phyloP scores from a whole-genome alignment of 1,140 invertebrate genomes.

The Matsumurasca onukii region DNA sequence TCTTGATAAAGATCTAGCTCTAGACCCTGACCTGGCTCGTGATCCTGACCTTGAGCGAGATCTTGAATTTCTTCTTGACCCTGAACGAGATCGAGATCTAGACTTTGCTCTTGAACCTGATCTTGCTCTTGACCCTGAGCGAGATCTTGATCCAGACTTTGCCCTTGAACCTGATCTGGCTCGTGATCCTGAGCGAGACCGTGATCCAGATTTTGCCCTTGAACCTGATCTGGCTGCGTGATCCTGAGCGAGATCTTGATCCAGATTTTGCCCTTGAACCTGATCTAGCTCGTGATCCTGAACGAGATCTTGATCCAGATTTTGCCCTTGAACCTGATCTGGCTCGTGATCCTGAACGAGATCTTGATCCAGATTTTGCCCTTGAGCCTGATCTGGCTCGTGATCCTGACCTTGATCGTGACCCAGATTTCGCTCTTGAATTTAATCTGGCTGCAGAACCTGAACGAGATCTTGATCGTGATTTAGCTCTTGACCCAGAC shows the following conservation, averaged over 20 bases:
- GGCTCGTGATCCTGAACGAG: slow-evolving; percentile 37
- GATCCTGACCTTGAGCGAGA: slow-evolving; percentile 38
- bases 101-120: slow-evolving; percentile 38
- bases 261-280: slow-evolving; percentile 35
- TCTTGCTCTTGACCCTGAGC: slow-evolving; percentile 34
- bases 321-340: slow-evolving; percentile 38
- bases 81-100: slow-evolving; percentile 34
- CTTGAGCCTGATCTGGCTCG: slow-evolving; percentile 30
- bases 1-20: slow-evolving; percentile 31
- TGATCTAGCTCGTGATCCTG: slow-evolving; percentile 31
- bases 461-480: slow-evolving; percentile 35
- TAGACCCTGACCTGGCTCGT: slow-evolving; percentile 39
- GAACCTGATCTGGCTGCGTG: slow-evolving; percentile 31
- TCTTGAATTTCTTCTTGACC: slow-evolving; percentile 33
- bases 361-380: slow-evolving; percentile 39
- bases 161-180: slow-evolving; percentile 36
- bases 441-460: slow-evolving; percentile 35
- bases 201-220: slow-evolving; percentile 23
- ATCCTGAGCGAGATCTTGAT: slow-evolving; percentile 32
- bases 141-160: slow-evolving; percentile 28
- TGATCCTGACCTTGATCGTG: slow-evolving; percentile 33
- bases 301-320: slow-evolving; percentile 39
- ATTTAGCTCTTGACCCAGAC: slow-evolving; percentile 37
- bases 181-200: slow-evolving; percentile 34
- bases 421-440: slow-evolving; percentile 34